Evolutionary conservation across 2,888 invertebrate species (phyloP).

Genomic region (Andrena flavipes): DNA sequence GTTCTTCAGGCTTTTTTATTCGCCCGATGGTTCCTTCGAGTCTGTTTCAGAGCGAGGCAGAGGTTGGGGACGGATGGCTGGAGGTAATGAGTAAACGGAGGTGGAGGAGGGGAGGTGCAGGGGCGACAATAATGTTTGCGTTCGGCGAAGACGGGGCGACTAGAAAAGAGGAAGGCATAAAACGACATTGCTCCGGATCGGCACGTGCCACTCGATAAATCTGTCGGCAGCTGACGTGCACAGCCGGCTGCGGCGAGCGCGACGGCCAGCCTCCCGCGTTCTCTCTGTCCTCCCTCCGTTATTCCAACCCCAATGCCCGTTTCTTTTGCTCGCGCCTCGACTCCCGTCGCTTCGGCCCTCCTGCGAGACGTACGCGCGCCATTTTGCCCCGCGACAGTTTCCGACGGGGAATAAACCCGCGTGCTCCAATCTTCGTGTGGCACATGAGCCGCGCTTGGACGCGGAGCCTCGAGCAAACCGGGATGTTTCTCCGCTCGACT

Average conservation of each 20-base stretch:
- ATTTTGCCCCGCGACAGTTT: not conserved
- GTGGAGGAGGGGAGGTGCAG: too few relatives aligned
- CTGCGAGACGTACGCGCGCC: conserved; percentile 17
- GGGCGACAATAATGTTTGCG: conserved; percentile 62
- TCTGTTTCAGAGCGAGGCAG: too few relatives aligned
- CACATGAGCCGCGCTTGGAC: too few relatives aligned
- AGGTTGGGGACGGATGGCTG: too few relatives aligned
- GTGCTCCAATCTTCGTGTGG: too few relatives aligned
- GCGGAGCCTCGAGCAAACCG: too few relatives aligned
- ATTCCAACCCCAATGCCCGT: not conserved
- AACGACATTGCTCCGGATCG: conserved; percentile 80
- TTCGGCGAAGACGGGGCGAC: conserved; percentile 53
- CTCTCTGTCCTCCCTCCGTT: conserved; percentile 21
- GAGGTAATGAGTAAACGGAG: too few relatives aligned
- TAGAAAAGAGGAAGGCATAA: conserved; percentile 66
- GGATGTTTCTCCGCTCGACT: not conserved
- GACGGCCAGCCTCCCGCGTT: conserved; percentile 51
- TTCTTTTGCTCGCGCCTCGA: conserved; percentile 27
- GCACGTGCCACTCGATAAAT: conserved; percentile 85
- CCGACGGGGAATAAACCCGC: not conserved
- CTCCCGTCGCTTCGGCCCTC: conserved; percentile 32
- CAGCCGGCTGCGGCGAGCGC: conserved; percentile 76
- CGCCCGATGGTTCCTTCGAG: too few relatives aligned
- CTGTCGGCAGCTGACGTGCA: conserved; percentile 84
- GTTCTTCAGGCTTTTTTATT: too few relatives aligned